Base-by-base conservation (phyloP, 2,888 invertebrate genomes). In the Steinernema scapterisci region DNA sequence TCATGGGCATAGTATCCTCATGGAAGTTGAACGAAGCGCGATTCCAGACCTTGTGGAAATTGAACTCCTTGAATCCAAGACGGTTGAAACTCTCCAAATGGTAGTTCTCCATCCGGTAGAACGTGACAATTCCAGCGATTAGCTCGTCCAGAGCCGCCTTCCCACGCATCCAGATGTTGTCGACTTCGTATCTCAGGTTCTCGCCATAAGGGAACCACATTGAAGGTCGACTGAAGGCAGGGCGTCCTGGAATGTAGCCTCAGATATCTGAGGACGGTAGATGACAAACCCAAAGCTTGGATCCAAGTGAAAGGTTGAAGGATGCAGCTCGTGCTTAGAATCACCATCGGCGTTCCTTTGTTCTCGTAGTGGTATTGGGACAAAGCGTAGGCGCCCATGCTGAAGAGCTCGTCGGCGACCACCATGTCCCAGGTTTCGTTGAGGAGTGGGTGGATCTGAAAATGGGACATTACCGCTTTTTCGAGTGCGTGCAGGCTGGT, bases 281-380 rank as follows among this genome's bases (percentile, higher is more conserved):
- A 13, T 13, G 16, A n/a, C 63, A 31, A 6, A 63, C 63, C 63
- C 3, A 63, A 38, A n/a, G 27, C 27, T 9, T 27, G 11, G 31
- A 63, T 25, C 63, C 63, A 63, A 5, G 63, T 31, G 63, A 63
- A 63, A n/a, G 63, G 63, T n/a, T 63, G 63, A 27, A 63, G 27
- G 16, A 63, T 31, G 31, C 63, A 63, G 13, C 27, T 63, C 6
- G 63, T 63, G 31, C 63, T 63, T 1, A 63, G 11, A 27, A 63
- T 19, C 16, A 63, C 31, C 16, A 63, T 25, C 31, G 63, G 63
- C 13, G 63, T 63, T 31, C 31, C 11, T 27, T 63, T 63, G 16
- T 63, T 2, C 63, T 63, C 63, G 31, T 27, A 63, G 63, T 63
- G 63, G 19, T 63, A 31, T 16, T 16, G 23, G 27, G 63, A 9